Base-by-base conservation (phyloP, 2,888 invertebrate genomes). In the Magallana nippona region DNA sequence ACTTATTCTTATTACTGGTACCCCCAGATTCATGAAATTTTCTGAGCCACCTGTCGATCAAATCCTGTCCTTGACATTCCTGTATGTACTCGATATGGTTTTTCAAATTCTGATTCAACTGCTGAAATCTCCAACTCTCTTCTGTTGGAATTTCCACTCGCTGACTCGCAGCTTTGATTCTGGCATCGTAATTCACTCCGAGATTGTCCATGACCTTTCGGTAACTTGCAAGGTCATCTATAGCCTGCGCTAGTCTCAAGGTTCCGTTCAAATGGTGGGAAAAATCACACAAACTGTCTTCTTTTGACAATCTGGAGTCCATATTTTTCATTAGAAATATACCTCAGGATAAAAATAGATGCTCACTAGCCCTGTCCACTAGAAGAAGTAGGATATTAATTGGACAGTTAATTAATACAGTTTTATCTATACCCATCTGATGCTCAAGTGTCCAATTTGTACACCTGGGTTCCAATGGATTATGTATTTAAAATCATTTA, bases 161-260 rank as follows among this genome's bases (percentile, higher is more conserved):
- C 19, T 82, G 55, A 32, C 86, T 86, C 22, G 88, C 85, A 11
- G 58, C 57, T 32, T 77, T 77, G 57, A 84, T 84, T 56, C 88
- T 84, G 11, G 83, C 85, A 78, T 89, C 88, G 84, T 88, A 89
- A 81, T 88, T 88, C 71, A 86, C 83, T 11, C 88, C 87, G 71
- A 89, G 83, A 44, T 88, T 79, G 55, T 89, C 89, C 88, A 90
- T 88, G 5, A 90, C 87, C 81, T 86, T 89, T 56, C 89, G 84
- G 56, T 89, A 87, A 55, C 86, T 84, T 1, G 90, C 82, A 82
- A 90, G 87, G 32, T 88, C 86, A 81, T 89, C 86, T 78, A 90
- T 90, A 22, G 90, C 90, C 80, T 87, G 83, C 55, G 87, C 87
- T 22, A 90, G 82, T 71, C 87, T 82, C 11, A 85, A 86, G 11